phyloP scores from a whole-genome alignment of 1,140 invertebrate species.

The Aradophagus sp. region DNA sequence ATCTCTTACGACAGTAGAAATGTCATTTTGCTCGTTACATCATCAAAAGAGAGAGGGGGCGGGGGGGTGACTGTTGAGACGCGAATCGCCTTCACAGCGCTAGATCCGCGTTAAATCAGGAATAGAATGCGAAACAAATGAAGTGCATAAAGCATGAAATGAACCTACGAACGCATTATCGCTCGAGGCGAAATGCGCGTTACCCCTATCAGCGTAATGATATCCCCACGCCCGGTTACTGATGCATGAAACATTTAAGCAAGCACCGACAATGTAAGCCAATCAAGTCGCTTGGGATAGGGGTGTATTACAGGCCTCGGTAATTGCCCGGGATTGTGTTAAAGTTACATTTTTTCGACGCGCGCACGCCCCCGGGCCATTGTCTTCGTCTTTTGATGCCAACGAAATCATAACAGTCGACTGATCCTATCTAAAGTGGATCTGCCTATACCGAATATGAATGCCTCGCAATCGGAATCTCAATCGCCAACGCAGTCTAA shows the following conservation, averaged over 20 bases:
- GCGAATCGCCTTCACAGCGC: background rate
- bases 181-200: constrained; percentile 64
- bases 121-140: constrained; percentile 39
- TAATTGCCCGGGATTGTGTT: constrained; percentile 74
- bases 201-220: constrained; percentile 74
- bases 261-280: constrained; percentile 76
- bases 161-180: constrained; percentile 19
- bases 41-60: no score
- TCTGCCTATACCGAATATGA: constrained; percentile 40
- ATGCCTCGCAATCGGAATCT: constrained; percentile 17
- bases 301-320: constrained; percentile 62
- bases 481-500: constrained; percentile 1
- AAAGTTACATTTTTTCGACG: constrained; percentile 71
- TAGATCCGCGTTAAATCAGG: constrained; percentile 40
- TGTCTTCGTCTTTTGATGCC: constrained; percentile 62
- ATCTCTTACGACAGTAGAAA: no score
- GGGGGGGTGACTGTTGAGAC: background rate
- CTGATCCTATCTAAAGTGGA: constrained; percentile 42
- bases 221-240: constrained; percentile 72
- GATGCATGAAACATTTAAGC: constrained; percentile 76
- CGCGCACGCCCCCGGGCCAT: constrained; percentile 30
- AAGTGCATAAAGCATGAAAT: constrained; percentile 41
- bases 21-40: no score
- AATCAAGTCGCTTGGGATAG: constrained; percentile 69
- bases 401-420: constrained; percentile 56